Conservation (phyloP, 1,140 invertebrate genomes). For the Pentalonia nigronervosa region DNA sequence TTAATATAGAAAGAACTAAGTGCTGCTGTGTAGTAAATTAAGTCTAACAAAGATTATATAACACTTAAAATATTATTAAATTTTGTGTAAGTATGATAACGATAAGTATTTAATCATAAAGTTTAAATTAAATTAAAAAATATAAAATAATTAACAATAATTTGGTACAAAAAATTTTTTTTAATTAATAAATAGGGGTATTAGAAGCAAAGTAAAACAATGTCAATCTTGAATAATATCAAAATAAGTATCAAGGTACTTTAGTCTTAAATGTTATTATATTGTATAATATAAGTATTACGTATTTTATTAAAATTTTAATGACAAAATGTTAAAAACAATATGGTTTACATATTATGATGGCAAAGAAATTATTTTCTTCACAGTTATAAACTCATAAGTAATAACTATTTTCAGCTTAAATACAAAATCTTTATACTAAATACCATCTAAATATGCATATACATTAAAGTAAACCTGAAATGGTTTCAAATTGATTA, state of each 20-base stretch:
- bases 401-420: neutral
- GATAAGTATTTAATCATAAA: neutral
- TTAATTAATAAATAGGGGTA: neutral
- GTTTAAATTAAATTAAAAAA: neutral
- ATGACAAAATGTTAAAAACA: neutral
- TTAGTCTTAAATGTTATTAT: too few relatives aligned
- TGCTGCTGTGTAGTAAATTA: neutral
- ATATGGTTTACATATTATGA: neutral
- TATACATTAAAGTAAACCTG: neutral
- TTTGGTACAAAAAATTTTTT: neutral
- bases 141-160: neutral
- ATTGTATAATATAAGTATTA: slow-evolving; percentile 3
- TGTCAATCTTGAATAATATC: neutral
- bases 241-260: neutral
- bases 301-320: neutral
- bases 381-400: neutral
- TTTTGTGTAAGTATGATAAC: neutral
- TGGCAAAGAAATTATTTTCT: neutral
- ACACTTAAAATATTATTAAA: neutral
- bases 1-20: too few relatives aligned
- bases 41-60: neutral
- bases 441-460: neutral
- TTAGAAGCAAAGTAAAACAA: neutral
- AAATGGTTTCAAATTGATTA: neutral
- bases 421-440: neutral